phyloP scores from a whole-genome alignment of 1,140 invertebrate species.

The Parasteatoda tepidariorum region DNA sequence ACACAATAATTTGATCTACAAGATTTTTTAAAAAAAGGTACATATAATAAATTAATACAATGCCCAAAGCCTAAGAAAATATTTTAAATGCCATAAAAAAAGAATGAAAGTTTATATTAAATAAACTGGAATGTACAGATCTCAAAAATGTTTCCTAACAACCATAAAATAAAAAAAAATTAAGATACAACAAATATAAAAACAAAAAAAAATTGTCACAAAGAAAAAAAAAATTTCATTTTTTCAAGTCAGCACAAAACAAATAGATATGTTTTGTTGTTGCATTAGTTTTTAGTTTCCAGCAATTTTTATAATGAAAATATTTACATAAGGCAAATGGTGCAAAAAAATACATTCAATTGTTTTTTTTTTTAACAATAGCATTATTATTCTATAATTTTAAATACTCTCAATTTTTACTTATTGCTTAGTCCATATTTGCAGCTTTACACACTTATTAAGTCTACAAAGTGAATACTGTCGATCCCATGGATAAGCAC shows the following conservation, averaged over 20 bases:
- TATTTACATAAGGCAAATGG: neutral
- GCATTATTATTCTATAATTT: neutral
- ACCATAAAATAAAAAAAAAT: neutral
- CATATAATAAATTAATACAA: neutral
- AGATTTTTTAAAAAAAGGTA: neutral
- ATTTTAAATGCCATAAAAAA: neutral
- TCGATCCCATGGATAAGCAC: too few species aligned
- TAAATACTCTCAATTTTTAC: too few species aligned
- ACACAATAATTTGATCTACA: neutral
- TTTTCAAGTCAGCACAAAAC: neutral
- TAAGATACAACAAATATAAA: neutral
- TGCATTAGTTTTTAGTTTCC: neutral
- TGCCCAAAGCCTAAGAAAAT: neutral
- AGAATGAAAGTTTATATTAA: neutral
- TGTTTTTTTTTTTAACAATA: too few species aligned
- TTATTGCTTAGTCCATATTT: too few species aligned
- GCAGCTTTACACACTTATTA: too few species aligned
- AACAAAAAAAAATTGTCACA: neutral
- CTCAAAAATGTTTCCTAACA: neutral
- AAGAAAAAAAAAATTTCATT: neutral
- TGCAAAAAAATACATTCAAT: neutral
- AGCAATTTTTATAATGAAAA: neutral
- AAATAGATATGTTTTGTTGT: neutral
- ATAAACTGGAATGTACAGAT: constrained; percentile 6
- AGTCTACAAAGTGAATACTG: too few species aligned